Evolutionary conservation across 2,888 invertebrate genomes (phyloP).

Genomic region (Opisthograptis luteolata): DNA sequence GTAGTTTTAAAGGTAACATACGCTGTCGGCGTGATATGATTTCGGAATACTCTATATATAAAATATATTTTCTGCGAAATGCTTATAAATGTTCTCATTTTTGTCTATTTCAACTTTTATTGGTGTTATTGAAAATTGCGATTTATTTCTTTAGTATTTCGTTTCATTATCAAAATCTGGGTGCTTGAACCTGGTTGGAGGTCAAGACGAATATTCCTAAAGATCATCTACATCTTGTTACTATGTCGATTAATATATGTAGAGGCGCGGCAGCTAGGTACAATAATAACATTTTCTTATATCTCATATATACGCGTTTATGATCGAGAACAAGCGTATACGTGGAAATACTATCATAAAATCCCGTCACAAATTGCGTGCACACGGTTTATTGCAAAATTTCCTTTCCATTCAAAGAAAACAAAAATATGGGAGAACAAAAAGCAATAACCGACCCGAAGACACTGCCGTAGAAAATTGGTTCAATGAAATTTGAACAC

Average conservation of each 20-base stretch:
- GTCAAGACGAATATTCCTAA: too few relatives aligned
- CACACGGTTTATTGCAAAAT: constrained; percentile 21
- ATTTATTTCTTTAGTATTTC: not conserved
- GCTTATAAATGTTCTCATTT: not conserved
- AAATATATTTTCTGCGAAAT: not conserved
- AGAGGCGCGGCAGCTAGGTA: too few relatives aligned
- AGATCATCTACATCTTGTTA: too few relatives aligned
- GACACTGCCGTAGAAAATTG: constrained; percentile 41
- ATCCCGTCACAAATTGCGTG: constrained; percentile 18
- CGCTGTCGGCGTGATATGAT: constrained; percentile 8
- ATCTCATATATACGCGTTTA: too few relatives aligned
- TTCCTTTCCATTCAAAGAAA: constrained; percentile 20
- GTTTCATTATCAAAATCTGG: too few relatives aligned
- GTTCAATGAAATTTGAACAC: constrained; percentile 51
- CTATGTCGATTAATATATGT: too few relatives aligned
- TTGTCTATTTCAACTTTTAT: not conserved
- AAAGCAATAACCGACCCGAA: constrained; percentile 30
- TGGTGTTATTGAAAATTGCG: not conserved
- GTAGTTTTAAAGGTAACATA: constrained; percentile 9
- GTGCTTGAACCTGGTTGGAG: too few relatives aligned
- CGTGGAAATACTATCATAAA: constrained; percentile 17
- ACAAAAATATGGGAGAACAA: constrained; percentile 23
- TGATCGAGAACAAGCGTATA: not conserved
- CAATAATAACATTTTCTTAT: too few relatives aligned
- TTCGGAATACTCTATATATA: not conserved